Base-by-base conservation (phyloP, 1,140 invertebrate species). In the Neodiprion virginianus region DNA sequence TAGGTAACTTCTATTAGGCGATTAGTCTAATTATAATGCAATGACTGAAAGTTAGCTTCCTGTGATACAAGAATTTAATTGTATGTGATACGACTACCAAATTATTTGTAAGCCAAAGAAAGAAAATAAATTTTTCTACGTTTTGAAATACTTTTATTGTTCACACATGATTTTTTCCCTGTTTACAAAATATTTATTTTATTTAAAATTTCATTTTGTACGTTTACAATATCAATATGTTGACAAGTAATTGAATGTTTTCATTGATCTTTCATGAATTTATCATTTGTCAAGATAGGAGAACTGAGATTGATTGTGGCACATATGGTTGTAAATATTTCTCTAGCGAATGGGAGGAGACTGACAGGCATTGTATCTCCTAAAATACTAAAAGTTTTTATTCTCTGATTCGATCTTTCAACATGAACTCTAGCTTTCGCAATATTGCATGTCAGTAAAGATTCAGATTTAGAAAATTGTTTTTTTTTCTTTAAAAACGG, bases 261-360 rank as follows among this genome's bases (percentile, higher is more conserved):
- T 40, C 28, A 40, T 40, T 40, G 28, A 5, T 40, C 28, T 40
- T 28, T 28, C 40, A 73, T 68, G 71, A 77, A 78, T 72, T 78
- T 80, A 48, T 77, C 74, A 76, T 79, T 74, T 74, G 48, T 72
- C 68, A 83, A 73, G 65, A 81, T 79, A 12, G 80, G 78, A 23
- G 70, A 69, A 69, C 78, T 77, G 11, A 83, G 69, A 76, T 83
- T 81, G 3, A 77, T 73, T 9, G 75, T 76, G 28, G 72, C 81
- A 74, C 78, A 82, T 67, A 78, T 75, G 69, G 82, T 75, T 67
- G 28, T 78, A 28, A 82, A 80, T 61, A 83, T 81, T 66, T 82
- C 68, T 14, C 79, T 66, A 48, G 73, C 10, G 8, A 74, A 2
- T 17, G 75, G 72, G 17, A 78, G 28, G 9, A 78, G 50, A 67